These are phyloP conservation scores for Monochamus saltuarius DNA, from an alignment of 1,140 invertebrate species.

Conservation along the genomic window DNA sequence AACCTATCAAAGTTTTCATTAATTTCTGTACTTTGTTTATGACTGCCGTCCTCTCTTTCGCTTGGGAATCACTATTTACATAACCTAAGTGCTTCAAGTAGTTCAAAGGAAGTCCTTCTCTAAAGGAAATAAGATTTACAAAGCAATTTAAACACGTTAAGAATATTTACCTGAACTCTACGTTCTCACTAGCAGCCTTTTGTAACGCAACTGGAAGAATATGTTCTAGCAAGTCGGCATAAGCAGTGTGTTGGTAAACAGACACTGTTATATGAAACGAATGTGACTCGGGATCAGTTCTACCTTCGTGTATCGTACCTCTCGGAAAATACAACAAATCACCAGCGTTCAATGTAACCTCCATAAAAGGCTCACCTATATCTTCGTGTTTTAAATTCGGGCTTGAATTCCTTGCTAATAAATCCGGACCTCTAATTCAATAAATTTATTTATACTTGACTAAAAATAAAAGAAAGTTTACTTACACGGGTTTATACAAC, in stretches of 20 bases:
- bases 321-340: slow-evolving; percentile 92
- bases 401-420: slow-evolving; percentile 79
- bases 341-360: slow-evolving; percentile 79
- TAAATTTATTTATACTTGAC: not conserved
- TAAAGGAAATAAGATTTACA: slow-evolving; percentile 30
- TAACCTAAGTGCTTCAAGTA: slow-evolving; percentile 74
- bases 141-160: not conserved
- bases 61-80: slow-evolving; percentile 59
- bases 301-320: slow-evolving; percentile 90
- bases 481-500: slow-evolving; percentile 75
- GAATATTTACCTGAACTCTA: slow-evolving; percentile 70
- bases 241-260: slow-evolving; percentile 87
- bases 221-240: slow-evolving; percentile 84
- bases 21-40: slow-evolving; percentile 62
- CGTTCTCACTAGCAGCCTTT: slow-evolving; percentile 67
- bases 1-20: slow-evolving; percentile 62
- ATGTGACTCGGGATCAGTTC: slow-evolving; percentile 72
- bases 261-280: slow-evolving; percentile 93
- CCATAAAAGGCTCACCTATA: slow-evolving; percentile 77
- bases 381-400: slow-evolving; percentile 78
- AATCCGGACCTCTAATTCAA: slow-evolving; percentile 55
- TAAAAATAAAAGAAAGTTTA: slow-evolving; percentile 6
- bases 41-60: slow-evolving; percentile 58
- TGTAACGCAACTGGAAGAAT: slow-evolving; percentile 77
- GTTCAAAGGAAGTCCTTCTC: slow-evolving; percentile 78